Base-by-base conservation (phyloP, 2,888 invertebrate species). In the Parascotia fuliginaria region DNA sequence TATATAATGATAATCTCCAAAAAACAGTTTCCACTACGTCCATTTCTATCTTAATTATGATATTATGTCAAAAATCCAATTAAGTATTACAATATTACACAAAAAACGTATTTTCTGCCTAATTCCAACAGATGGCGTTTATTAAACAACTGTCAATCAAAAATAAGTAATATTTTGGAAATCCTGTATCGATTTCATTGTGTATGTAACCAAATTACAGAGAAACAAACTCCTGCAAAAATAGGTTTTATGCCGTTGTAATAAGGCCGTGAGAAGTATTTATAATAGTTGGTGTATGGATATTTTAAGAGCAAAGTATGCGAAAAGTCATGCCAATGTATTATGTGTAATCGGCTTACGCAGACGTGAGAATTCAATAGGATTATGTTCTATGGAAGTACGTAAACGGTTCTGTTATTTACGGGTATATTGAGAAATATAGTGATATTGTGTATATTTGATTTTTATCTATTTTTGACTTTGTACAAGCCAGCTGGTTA, bases 271-370 rank as follows among this genome's bases (percentile, higher is more conserved):
- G 29, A 5, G 1, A 13, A 3, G 9, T 43, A 51, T 38, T n/a
- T 19, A 9, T 12, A 1, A 32, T 11, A 37, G 0, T 29, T 29
- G 22, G 42, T 51, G 58, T 64, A 62, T 67, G 64, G 56, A 64
- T 63, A 60, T 48, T 63, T 64, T 65, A 52, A 47, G 60, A 56
- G 56, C 71, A 66, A 55, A 64, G 65, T 60, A 63, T 56, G 65
- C 58, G 70, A 69, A 78, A 86, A 87, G 83, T 83, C 76, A 68
- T 72, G 55, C 73, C 81, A 85, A 89, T 89, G 85, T 81, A 83
- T 89, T 87, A 87, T 88, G 69, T 65, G 59, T 89, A 89, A 89
- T 83, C 89, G 77, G 89, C 79, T 89, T 87, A 85, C n/a, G 46
- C 43, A 62, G 73, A 85, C 84, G 87, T 83, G 87, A 71, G 70